Base-by-base conservation (phyloP, 2,113 vertebrate species). In the Notarius quadriscutis region DNA sequence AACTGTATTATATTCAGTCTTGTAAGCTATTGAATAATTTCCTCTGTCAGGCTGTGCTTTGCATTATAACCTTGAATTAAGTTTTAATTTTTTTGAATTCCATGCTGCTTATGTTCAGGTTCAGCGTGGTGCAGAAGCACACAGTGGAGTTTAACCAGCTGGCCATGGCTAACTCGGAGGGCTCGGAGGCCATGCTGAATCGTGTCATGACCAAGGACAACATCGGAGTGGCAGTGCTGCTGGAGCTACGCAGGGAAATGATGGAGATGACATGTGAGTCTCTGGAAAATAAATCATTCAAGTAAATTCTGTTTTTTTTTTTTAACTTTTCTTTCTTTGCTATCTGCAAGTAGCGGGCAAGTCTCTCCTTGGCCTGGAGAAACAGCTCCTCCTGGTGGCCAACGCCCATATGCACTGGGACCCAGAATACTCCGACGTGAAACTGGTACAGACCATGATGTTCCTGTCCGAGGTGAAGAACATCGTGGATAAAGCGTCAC, bases 361-460 rank as follows among this genome's bases (percentile, higher is more conserved):
- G 89, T 93, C 96, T 57, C 96, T 97, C 88, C 96, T 97, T 69
- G 95, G 95, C 89, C 95, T 97, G 95, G 98, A 99, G 91, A 98
- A 98, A 92, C 98, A 99, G 93, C 96, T 99, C 87, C 94, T 99
- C 90, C 96, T 99, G 87, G 96, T 99, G 90, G 98, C 98, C 90
- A 99, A 99, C 89, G 98, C 98, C 85, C 98, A 99, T 91, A 99
- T 99, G 97, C 98, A 99, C 94, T 99, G 98, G 98, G 98, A 99
- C 92, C 98, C 98, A 10, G 98, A 99, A 60, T 99, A 98, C 92
- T 98, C 97, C 62, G 98, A 99, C 86, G 98, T 99, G 89, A 99
- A 99, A 93, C 94, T 99, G 94, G 97, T 99, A 87, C 98, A 99
- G 92, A 99, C 98, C 88, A 99, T 99, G 98, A 99, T 99, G 98